Conservation (phyloP, 2,797 vertebrate species). For the Anabacerthia variegaticeps region DNA sequence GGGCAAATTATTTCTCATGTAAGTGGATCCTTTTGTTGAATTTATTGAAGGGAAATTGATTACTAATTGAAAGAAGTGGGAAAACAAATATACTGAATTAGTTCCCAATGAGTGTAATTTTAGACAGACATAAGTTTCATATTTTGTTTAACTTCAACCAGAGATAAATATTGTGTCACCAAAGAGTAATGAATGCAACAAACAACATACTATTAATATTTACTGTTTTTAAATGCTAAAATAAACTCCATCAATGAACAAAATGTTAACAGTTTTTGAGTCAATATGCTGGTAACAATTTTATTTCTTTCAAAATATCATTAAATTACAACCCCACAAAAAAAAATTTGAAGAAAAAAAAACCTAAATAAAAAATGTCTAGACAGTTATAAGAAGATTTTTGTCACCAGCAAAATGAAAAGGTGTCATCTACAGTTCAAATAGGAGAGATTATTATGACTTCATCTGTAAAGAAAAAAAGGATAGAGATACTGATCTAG, state of each 20-base stretch:
- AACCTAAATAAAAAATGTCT: fast-evolving
- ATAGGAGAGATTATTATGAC: not conserved
- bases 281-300: not conserved
- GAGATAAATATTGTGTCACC: not conserved
- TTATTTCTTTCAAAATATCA: not conserved
- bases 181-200: not conserved
- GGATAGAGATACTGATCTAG: not conserved
- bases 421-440: not conserved
- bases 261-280: not conserved
- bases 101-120: not conserved
- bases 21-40: not conserved
- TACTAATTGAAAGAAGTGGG: not conserved
- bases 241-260: not conserved
- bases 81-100: not conserved
- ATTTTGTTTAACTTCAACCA: not conserved
- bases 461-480: not conserved
- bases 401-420: not conserved
- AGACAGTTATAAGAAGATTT: not conserved
- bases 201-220: not conserved
- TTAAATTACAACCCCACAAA: fast-evolving
- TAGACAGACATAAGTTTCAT: not conserved
- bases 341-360: not conserved
- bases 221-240: not conserved
- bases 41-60: not conserved
- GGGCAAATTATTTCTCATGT: not conserved